Base-by-base conservation (phyloP, 2,888 invertebrate species). In the Ryuthela nishihirai region DNA sequence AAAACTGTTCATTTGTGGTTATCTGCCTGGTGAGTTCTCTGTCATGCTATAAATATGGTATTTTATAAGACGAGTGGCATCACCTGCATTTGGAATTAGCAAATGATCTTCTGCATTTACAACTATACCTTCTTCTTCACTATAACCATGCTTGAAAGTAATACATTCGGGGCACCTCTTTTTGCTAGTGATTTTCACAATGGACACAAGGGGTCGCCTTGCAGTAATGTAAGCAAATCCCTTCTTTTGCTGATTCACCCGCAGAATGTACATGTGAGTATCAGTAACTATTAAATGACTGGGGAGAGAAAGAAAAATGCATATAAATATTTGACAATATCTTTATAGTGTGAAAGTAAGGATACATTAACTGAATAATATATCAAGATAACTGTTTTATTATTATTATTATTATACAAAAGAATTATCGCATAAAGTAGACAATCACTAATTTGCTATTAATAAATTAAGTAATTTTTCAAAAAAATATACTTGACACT, bases 101-200 rank as follows among this genome's bases (percentile, higher is more conserved):
- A 94, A 91, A 65, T 55, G 55, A 35, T 67, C 68, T 21, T 49
- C 52, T 7, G 66, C 56, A 17, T 60, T 62, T 6, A 67, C 47
- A 20, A 43, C 52, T 25, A 64, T 56, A 4, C 44, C 60, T 34
- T 61, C 64, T n/a, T 55, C 54, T 32, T 45, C 47, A 15, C 40
- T 52, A 32, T 56, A 36, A 4, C 95, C 94, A 73, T 97, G 97
- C 74, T 94, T 93, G 74, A 99, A 97, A 1, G 98, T 98, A 63
- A 99, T 94, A 68, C 98, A 78, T 76, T 98, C 93, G 0, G 97
- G 95, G 73, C 91, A 88, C 53, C 87, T 83, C 74, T 94, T 94
- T 73, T 94, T 92, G 10, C 95, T 94, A 1, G 98, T 98, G 62
- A 99, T 99, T 78, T 92, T 94, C 7, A 97, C 90, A 68, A 99